Evolutionary conservation across 2,797 vertebrate species (phyloP).

Genomic region (Hemitrygon akajei): DNA sequence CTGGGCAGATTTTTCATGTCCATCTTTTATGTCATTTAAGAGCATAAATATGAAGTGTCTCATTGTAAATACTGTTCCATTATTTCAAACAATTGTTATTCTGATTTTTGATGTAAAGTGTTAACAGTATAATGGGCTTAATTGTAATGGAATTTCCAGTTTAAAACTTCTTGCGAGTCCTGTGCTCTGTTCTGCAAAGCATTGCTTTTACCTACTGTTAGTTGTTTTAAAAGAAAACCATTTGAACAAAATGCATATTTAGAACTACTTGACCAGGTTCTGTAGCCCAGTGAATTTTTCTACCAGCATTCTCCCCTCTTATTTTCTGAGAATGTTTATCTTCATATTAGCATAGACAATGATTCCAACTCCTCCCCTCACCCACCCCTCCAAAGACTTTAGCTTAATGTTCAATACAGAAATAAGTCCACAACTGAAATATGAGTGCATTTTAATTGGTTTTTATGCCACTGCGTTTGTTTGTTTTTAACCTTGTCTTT

Average conservation of each 20-base stretch:
- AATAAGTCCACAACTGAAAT: background rate
- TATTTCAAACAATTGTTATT: background rate
- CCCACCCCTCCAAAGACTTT: background rate
- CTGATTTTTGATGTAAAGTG: background rate
- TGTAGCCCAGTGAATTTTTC: background rate
- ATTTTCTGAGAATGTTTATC: background rate
- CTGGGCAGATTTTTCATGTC: no score
- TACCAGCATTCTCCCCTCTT: background rate
- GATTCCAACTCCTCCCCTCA: no score
- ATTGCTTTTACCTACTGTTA: background rate
- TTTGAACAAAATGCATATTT: background rate
- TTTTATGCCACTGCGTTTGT: background rate
- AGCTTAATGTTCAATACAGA: background rate
- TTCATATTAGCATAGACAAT: no score
- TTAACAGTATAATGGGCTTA: background rate
- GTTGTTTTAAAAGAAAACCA: background rate
- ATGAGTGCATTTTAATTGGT: background rate
- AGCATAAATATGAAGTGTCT: no score
- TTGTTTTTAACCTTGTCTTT: background rate
- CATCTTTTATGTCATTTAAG: no score
- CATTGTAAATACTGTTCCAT: background rate
- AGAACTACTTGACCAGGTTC: background rate
- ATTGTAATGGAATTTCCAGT: background rate
- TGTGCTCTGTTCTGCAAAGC: background rate
- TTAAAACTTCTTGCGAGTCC: background rate